phyloP scores from a whole-genome alignment of 92 coral and sea anemone species.

The Galaxea fascicularis region DNA sequence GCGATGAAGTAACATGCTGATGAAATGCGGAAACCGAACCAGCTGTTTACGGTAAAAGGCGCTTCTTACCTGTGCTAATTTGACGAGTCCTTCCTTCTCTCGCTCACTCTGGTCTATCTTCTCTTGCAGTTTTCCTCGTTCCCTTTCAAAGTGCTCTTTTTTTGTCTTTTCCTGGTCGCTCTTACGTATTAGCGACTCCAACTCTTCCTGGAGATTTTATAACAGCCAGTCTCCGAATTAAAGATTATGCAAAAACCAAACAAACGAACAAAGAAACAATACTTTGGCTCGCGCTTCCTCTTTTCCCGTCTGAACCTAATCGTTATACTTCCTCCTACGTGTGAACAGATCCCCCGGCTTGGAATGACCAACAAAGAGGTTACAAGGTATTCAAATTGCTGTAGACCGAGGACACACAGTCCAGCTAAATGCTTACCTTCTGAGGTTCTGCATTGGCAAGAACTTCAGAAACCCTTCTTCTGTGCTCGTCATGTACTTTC shows the following conservation, averaged over 20 bases:
- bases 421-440: neutral
- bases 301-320: too few relatives aligned
- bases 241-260: too few relatives aligned
- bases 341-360: too few relatives aligned
- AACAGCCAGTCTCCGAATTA: too few relatives aligned
- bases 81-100: slow-evolving; percentile 20
- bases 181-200: neutral
- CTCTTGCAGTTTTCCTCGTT: slow-evolving; percentile 19
- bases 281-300: too few relatives aligned
- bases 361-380: neutral
- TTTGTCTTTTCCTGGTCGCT: slow-evolving; percentile 6
- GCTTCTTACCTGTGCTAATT: slow-evolving; percentile 29
- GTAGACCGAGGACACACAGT: too few relatives aligned
- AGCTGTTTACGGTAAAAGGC: neutral
- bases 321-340: too few relatives aligned
- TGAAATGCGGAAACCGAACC: neutral
- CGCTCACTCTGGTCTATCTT: slow-evolving; percentile 21
- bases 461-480: neutral
- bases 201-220: slow-evolving; percentile 23
- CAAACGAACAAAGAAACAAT: too few relatives aligned
- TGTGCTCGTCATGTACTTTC: neutral
- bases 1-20: neutral
- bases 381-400: neutral
- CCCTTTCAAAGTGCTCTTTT: slow-evolving; percentile 4
- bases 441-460: slow-evolving; percentile 11